A percentile compares a stretch with the other conserved stretches of the same genome.
These are phyloP conservation scores for Gymnocephalus cernua DNA, from an alignment of 2,113 vertebrate species.

Conservation along the genomic window DNA sequence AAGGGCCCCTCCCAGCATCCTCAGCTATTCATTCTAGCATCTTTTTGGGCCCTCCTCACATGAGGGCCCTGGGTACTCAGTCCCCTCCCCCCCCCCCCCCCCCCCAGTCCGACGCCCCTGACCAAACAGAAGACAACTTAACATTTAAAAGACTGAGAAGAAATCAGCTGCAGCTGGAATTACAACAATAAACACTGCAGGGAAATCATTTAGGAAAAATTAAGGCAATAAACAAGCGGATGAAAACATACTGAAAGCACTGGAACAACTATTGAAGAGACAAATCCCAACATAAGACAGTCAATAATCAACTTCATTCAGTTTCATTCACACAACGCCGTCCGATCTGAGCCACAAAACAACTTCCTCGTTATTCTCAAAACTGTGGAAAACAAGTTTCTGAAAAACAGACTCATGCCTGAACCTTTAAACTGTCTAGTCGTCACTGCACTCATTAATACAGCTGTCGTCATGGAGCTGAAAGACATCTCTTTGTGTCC, in stretches of 20 bases:
- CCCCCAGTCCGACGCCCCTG: too few relatives aligned
- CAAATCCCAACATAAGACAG: not conserved
- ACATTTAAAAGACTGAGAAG: too few relatives aligned
- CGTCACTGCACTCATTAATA: constrained; percentile 35
- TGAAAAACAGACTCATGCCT: not conserved
- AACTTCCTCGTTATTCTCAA: not conserved
- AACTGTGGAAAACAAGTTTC: not conserved
- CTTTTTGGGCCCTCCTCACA: too few relatives aligned
- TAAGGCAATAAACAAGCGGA: not conserved
- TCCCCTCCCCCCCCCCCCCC: too few relatives aligned
- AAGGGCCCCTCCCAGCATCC: too few relatives aligned
- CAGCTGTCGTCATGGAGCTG: constrained; percentile 28
- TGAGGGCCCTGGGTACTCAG: too few relatives aligned
- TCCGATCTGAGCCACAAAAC: not conserved
- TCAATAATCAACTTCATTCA: not conserved
- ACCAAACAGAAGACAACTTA: too few relatives aligned
- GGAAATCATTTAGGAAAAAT: too few relatives aligned
- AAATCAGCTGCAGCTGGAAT: too few relatives aligned
- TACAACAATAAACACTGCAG: too few relatives aligned
- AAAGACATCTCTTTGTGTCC: constrained; percentile 71
- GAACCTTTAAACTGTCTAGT: not conserved
- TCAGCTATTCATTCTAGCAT: too few relatives aligned
- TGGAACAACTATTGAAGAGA: not conserved
- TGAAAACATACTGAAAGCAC: too few relatives aligned
- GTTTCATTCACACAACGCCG: not conserved